Percentiles rank a stretch among this genome's conserved stretches.
These are phyloP conservation scores for Noturus placidus DNA, from an alignment of 2,113 vertebrate genomes.

Conservation along the genomic window DNA sequence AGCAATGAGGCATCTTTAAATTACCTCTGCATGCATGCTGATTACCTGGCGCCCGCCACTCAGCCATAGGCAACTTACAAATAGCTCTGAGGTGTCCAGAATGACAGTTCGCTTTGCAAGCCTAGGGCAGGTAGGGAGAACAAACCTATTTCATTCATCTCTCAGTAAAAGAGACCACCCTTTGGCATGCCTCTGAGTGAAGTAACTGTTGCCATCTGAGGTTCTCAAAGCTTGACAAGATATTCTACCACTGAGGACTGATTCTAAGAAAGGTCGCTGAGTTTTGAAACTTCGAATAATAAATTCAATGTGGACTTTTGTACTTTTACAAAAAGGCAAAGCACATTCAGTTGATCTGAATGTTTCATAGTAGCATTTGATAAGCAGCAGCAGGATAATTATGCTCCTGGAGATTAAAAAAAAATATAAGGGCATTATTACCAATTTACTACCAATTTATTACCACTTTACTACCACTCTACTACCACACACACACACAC, in stretches of 20 bases:
- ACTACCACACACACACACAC: no score
- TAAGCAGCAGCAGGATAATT: not conserved
- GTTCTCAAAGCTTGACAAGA: conserved; percentile 19
- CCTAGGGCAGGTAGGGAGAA: conserved; percentile 15
- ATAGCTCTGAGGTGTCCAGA: conserved; percentile 69
- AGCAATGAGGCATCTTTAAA: conserved; percentile 75
- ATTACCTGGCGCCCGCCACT: conserved; percentile 75
- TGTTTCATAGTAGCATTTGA: not conserved
- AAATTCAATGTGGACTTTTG: not conserved
- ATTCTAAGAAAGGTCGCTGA: not conserved
- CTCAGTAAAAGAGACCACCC: conserved; percentile 37
- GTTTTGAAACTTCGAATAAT: conserved; percentile 1
- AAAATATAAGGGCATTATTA: no score
- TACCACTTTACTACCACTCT: no score
- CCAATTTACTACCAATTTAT: no score
- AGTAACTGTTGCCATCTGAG: conserved; percentile 15
- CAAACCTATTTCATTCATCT: conserved; percentile 28
- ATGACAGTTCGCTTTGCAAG: conserved; percentile 55
- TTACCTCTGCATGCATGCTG: conserved; percentile 75
- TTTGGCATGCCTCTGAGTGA: conserved; percentile 12
- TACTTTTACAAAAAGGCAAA: not conserved
- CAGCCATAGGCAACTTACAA: conserved; percentile 68
- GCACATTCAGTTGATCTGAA: not conserved
- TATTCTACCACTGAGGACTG: conserved; percentile 35
- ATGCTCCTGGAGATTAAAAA: not conserved